Percentiles rank a stretch among this genome's conserved stretches.
Conservation (phyloP, 2,797 vertebrate species). For the Eremophila alpestris region DNA sequence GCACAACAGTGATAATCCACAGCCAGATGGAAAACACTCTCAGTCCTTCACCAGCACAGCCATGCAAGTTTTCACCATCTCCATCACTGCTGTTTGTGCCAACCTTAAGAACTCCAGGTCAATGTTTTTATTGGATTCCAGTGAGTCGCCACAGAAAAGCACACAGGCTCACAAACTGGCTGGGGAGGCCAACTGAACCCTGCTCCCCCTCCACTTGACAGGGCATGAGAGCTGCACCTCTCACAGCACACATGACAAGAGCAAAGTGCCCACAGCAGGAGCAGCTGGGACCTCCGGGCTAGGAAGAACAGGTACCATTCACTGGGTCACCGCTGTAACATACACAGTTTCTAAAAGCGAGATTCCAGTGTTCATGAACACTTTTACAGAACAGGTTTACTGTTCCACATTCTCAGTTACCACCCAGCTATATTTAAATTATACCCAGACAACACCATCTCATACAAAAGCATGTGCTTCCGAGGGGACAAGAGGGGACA, state of each 20-base stretch:
- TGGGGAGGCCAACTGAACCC: background rate
- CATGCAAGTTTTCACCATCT: background rate
- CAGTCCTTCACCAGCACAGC: background rate
- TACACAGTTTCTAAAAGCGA: background rate
- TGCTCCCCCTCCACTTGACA: background rate
- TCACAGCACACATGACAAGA: background rate
- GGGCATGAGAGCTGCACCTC: background rate
- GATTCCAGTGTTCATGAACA: background rate
- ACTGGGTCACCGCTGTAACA: background rate
- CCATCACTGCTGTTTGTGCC: background rate
- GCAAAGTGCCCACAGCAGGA: background rate
- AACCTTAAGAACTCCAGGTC: background rate
- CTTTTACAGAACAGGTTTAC: background rate
- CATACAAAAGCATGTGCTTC: background rate
- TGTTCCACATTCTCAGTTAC: background rate
- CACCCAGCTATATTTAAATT: background rate
- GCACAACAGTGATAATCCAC: constrained; percentile 24
- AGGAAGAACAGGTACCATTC: background rate
- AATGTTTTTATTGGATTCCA: background rate
- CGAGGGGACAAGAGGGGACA: background rate
- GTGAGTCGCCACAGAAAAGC: background rate
- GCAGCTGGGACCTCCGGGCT: background rate
- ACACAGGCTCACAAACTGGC: background rate
- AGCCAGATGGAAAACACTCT: background rate
- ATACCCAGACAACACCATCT: background rate